Evolutionary conservation across 2,888 invertebrate genomes (phyloP).

Genomic region (Antheraea assamensis): DNA sequence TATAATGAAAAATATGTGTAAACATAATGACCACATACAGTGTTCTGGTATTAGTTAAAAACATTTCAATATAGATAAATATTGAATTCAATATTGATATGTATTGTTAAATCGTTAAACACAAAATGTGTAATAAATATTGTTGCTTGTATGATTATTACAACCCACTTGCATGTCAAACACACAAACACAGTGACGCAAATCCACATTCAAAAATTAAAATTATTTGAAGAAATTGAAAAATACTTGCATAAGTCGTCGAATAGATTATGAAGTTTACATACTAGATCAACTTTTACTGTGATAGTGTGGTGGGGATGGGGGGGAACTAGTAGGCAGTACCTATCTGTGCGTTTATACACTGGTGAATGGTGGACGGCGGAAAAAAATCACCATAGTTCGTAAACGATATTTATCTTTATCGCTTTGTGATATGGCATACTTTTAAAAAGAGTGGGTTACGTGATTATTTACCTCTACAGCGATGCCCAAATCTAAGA

Average conservation of each 20-base stretch:
- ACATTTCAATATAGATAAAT: too few species aligned
- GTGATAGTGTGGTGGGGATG: slow-evolving; percentile 28
- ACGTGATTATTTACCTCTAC: background rate
- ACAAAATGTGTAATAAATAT: background rate
- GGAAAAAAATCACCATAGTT: slow-evolving; percentile 37
- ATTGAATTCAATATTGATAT: too few species aligned
- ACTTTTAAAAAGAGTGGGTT: background rate
- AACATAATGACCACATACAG: too few species aligned
- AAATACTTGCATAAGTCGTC: background rate
- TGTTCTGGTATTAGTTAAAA: too few species aligned
- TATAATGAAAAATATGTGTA: too few species aligned
- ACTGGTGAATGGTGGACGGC: slow-evolving; percentile 38
- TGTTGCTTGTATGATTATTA: background rate
- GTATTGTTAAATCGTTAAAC: too few species aligned
- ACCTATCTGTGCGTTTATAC: slow-evolving; percentile 32
- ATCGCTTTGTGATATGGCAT: slow-evolving; percentile 1
- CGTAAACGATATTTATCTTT: slow-evolving; percentile 17
- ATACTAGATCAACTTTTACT: slow-evolving; percentile 15
- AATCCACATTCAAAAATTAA: background rate
- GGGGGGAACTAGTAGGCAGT: slow-evolving; percentile 32
- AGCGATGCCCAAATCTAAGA: background rate
- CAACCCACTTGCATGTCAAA: background rate
- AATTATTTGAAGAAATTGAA: background rate
- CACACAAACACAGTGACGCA: background rate
- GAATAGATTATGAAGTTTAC: background rate